Evolutionary conservation across 1,140 invertebrate species (phyloP), one percentile per base, ranked within the genome.

Genomic region (Solenopsis invicta): DNA sequence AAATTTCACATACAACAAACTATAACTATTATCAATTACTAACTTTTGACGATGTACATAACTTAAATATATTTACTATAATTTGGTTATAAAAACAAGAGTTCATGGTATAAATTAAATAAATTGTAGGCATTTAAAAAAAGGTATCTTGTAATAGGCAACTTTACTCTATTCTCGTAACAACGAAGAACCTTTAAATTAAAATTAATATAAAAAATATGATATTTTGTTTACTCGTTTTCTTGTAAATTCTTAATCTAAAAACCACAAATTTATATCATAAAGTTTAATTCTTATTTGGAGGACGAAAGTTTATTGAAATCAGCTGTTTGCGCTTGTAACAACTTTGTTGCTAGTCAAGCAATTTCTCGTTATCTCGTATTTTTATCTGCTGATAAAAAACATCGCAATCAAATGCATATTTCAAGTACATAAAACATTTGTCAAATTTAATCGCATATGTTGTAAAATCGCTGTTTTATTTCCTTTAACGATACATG

Each of bases 331-430:
- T 9, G 8, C 41, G n/a, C 45, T 29, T 77, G 1, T n/a, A 29
- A 45, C 9, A 16, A 41, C 0, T 21, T 41, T 0, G 0, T 5
- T 10, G 21, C 4, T 9, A 76, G 2, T 59, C 8, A 4, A 6
- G 13, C 52, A 75, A 56, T 62, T n/a, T 61, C 2, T 77, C 16
- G 10, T 61, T 45, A 76, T 76, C 37, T 41, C 4, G 4, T 61
- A 16, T 1, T 45, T 77, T 77, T 62, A 77, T 62, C 56, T 77
- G 2, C 37, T 62, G 21, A 77, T 77, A 77, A 61, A 61, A 34
- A 62, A 59, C 56, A 56, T 59, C 12, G 12, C 12, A 12, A 8
- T 75, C 10, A 56, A 1, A 56, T 45, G 18, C 3, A 52, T 34
- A 75, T 59, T 21, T 37, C 6, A 41, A 56, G 5, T 52, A 16